These are phyloP conservation scores for Actenoides hombroni DNA, from an alignment of 2,113 vertebrate species.

Conservation along the genomic window DNA sequence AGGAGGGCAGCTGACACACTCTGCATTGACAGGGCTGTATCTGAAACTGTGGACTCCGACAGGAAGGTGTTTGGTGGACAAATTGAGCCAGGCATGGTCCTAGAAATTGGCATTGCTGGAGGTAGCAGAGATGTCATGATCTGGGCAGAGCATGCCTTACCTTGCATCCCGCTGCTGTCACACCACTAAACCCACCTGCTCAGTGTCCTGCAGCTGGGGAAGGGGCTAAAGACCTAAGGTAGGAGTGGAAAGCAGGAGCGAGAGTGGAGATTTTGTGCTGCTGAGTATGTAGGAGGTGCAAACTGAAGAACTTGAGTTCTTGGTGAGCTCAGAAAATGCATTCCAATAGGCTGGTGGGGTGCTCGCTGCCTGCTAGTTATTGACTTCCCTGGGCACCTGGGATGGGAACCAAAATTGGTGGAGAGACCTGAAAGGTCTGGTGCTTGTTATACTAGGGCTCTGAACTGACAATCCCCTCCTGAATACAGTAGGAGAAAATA, in stretches of 20 bases:
- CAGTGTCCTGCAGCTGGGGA: background rate
- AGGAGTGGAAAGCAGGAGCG: background rate
- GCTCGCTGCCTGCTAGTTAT: background rate
- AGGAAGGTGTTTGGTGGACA: background rate
- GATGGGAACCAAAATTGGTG: background rate
- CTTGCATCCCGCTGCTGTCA: background rate
- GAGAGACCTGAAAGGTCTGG: background rate
- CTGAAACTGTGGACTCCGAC: accelerated
- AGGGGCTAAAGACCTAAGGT: no score
- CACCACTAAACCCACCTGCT: background rate
- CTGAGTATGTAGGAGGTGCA: background rate
- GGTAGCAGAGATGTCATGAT: accelerated
- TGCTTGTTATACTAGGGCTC: background rate
- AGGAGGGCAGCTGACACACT: accelerated
- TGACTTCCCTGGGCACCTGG: accelerated
- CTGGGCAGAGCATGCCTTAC: accelerated
- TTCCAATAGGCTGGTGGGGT: background rate
- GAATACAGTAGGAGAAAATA: background rate
- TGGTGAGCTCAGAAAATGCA: background rate
- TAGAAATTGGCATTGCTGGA: background rate
- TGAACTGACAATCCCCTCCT: background rate
- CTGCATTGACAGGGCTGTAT: background rate
- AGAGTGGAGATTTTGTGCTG: background rate
- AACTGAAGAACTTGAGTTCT: background rate
- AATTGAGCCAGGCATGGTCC: background rate